phyloP scores from a whole-genome alignment of 2,888 invertebrate genomes.

The Gymnoscelis rufifasciata region DNA sequence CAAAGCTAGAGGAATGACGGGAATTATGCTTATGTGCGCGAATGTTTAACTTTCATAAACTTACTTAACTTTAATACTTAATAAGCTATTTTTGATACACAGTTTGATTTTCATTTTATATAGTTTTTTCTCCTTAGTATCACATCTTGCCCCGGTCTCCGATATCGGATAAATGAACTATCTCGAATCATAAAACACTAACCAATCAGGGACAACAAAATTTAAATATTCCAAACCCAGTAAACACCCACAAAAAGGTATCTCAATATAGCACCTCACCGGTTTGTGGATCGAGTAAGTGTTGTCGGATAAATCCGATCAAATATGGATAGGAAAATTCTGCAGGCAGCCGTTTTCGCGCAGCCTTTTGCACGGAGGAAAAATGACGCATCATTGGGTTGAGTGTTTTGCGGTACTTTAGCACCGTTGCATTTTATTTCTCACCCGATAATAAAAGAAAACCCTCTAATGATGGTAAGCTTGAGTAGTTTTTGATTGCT shows the following conservation, averaged over 20 bases:
- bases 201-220: too few species aligned
- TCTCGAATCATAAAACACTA: too few species aligned
- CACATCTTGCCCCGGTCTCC: too few species aligned
- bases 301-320: slow-evolving; percentile 58
- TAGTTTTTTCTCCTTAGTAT: too few species aligned
- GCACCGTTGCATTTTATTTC: slow-evolving; percentile 12
- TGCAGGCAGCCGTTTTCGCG: slow-evolving; percentile 41
- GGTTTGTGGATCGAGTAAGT: slow-evolving; percentile 48
- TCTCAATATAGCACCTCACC: slow-evolving; percentile 45
- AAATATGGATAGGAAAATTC: slow-evolving; percentile 59
- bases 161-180: too few species aligned
- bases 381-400: slow-evolving; percentile 41
- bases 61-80: too few species aligned
- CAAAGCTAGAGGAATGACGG: too few species aligned
- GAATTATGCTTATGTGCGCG: too few species aligned
- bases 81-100: too few species aligned
- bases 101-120: too few species aligned
- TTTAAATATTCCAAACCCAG: slow-evolving; percentile 21
- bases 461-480: slow-evolving; percentile 5
- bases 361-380: slow-evolving; percentile 44
- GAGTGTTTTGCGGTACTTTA: slow-evolving; percentile 28
- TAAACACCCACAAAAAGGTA: slow-evolving; percentile 36
- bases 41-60: too few species aligned
- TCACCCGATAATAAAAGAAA: slow-evolving; percentile 13
- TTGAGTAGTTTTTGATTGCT: slow-evolving; percentile 1